Base-by-base conservation (phyloP, 2,888 invertebrate species). In the Autographa gamma region DNA sequence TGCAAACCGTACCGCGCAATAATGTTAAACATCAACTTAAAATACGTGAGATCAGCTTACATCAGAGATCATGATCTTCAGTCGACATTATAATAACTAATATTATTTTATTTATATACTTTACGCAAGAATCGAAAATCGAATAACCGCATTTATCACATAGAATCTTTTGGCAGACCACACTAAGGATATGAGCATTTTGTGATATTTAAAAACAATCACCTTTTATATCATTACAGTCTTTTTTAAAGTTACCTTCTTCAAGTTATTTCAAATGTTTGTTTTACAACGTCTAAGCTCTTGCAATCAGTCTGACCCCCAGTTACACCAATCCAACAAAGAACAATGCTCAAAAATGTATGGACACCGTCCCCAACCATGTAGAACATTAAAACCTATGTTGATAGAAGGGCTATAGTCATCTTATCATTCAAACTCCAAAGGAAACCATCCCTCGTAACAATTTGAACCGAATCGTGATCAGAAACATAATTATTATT, bases 1-100 rank as follows among this genome's bases (percentile, higher is more conserved):
- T 43, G 71, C 66, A n/a, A 63, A 73, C 62, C 32, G 58, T 61
- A 71, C 71, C 19, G 54, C 70, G 69, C 76, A 63, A 74, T 59
- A 83, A 82, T 82, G 83, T 86, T 82, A 81, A 79, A 87, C 83
- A 83, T 86, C 88, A 85, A 87, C 88, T 90, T 90, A 92, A 87
- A 90, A 84, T 91, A 91, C 84, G 84, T 94, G 94, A 94, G 94
- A 94, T 94, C 94, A 92, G 90, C 88, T 88, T 90, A 86, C 86
- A 88, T 86, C 87, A 88, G 94, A 94, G 94, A 94, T 94, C 94
- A 92, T 86, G 90, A 89, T 90, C 86, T 90, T 93, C 94, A 94
- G 94, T 94, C 93, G 87, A 89, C 77, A 83, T 84, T 79, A 73
- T 80, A 82, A 76, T 66, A 82, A 82, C 80, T 85, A 85, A 83